phyloP scores from a whole-genome alignment of 2,797 vertebrate genomes.

The Vireo griseus region DNA sequence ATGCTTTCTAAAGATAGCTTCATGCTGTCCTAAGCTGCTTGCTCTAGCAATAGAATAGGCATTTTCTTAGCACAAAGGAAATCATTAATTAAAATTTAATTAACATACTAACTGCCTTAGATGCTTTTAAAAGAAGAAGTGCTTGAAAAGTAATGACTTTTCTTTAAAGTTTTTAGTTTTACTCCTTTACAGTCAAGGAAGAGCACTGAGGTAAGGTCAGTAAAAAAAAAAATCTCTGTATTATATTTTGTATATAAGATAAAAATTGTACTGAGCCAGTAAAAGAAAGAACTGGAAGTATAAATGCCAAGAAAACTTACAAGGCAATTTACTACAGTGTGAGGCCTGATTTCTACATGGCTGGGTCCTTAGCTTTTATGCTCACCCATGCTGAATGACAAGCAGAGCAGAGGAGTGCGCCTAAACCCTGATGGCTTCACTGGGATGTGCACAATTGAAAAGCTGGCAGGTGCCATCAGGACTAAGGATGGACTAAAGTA shows the following conservation, averaged over 20 bases:
- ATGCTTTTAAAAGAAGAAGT: neutral
- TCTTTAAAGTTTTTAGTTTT: neutral
- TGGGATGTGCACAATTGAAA: neutral
- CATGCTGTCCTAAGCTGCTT: neutral
- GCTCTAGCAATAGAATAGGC: neutral
- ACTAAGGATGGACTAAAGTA: neutral
- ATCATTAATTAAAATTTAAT: neutral
- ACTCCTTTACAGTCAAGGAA: neutral
- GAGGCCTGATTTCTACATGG: neutral
- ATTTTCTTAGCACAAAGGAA: neutral
- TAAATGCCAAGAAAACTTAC: neutral
- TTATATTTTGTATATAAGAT: neutral
- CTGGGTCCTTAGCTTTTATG: neutral
- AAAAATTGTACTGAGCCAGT: neutral
- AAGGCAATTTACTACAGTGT: neutral
- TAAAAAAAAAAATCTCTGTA: neutral
- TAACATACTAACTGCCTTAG: neutral
- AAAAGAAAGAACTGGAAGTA: neutral
- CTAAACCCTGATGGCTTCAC: neutral
- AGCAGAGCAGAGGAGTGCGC: neutral
- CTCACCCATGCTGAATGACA: neutral
- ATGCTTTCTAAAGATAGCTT: neutral
- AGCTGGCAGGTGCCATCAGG: neutral
- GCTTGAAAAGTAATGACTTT: neutral
- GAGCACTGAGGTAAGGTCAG: neutral